Base-by-base conservation (phyloP, 2,888 invertebrate genomes). In the Fragum whitleyi region DNA sequence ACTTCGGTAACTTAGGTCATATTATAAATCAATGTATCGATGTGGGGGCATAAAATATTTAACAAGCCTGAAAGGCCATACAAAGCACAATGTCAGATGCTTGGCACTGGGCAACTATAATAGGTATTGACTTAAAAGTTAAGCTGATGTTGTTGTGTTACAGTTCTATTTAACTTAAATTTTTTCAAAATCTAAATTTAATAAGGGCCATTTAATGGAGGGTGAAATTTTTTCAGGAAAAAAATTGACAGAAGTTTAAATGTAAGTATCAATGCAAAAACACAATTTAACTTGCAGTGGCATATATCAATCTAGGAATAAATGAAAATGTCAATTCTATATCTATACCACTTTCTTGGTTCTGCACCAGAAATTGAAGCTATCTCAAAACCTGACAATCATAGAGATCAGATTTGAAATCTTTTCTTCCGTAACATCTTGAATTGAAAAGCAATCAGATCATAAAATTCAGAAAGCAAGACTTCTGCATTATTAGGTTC, bases 341-440 rank as follows among this genome's bases (percentile, higher is more conserved):
- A 32, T 61, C 28, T 61, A 21, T 57, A 57, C 57, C 57, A 57
- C 26, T 57, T 26, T 57, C 57, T 26, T 57, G 57, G 47, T 19
- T 9, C 3, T 47, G 47, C 47, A 47, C 5, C 16, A 47, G 14
- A 47, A 47, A 19, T 47, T 14, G n/a, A 47, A 14, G 47, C 47
- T 47, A 47, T 47, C 47, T 47, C 47, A 47, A 47, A 47, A 47
- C 5, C 47, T 47, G 47, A 47, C 47, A 47, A 47, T 47, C 47
- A 47, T 3, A 47, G 47, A 47, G 47, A 47, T 47, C 19, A 14
- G 47, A 47, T 47, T 47, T 47, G 5, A n/a, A n/a, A 47, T 47
- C 47, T 47, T 47, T 47, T 47, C 47, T 47, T 47, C 47, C n/a
- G 47, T 47, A 47, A 47, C 47, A 47, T 47, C 47, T 47, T 47